Evolutionary conservation across 2,113 vertebrate genomes (phyloP).

Genomic region (Perognathus longimembris): DNA sequence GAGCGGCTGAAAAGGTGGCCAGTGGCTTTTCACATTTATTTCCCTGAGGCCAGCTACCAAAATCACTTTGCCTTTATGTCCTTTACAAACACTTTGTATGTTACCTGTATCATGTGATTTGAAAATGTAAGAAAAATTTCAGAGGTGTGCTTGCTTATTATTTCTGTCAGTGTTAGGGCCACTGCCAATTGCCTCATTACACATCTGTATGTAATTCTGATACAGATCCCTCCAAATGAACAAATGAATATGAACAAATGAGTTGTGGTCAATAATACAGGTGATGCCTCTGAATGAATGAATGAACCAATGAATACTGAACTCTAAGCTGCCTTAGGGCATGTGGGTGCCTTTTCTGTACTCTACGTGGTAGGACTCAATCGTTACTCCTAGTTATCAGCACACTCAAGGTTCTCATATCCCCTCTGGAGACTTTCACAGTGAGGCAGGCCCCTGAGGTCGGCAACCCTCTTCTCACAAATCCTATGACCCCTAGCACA

Average conservation of each 20-base stretch:
- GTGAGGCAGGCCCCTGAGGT: no score
- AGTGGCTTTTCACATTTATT: not conserved
- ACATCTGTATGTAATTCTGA: no score
- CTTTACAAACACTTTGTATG: not conserved
- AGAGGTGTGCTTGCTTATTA: rapidly evolving
- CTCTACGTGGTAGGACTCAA: no score
- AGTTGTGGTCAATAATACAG: rapidly evolving
- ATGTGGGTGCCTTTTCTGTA: no score
- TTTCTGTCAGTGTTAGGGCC: not conserved
- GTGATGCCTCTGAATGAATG: no score
- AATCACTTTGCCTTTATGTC: not conserved
- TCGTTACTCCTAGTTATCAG: not conserved
- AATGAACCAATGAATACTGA: rapidly evolving
- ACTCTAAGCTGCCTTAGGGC: not conserved
- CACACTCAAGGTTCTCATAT: not conserved
- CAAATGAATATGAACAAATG: no score
- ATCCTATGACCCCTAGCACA: not conserved
- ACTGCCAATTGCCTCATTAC: rapidly evolving
- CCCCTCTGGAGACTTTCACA: no score
- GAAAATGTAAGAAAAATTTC: not conserved
- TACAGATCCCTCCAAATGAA: no score
- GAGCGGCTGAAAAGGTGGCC: no score
- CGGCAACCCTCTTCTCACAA: rapidly evolving
- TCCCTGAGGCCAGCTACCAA: no score
- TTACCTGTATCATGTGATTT: rapidly evolving